Percentiles rank a stretch among this genome's conserved stretches.
These are phyloP conservation scores for Acanthosepion lycidas DNA, from an alignment of 2,888 invertebrate genomes.

Conservation along the genomic window DNA sequence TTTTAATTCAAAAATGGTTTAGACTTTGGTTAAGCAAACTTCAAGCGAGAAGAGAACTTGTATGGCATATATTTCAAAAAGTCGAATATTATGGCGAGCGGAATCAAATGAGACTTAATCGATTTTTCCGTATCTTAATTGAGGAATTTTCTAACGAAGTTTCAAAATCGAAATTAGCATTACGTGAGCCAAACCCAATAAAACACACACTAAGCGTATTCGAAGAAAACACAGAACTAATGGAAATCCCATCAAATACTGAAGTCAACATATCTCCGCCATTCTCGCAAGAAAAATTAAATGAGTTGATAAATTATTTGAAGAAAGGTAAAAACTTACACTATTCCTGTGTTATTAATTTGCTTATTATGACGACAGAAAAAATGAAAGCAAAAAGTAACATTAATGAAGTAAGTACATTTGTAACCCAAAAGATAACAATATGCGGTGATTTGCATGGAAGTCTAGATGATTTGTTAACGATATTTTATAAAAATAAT, in stretches of 20 bases:
- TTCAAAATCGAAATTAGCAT: neutral
- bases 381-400: neutral
- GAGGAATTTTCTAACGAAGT: neutral
- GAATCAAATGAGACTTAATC: slow-evolving; percentile 80
- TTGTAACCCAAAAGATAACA: slow-evolving; percentile 90
- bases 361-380: neutral
- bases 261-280: neutral
- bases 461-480: slow-evolving; percentile 91
- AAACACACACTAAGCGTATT: neutral
- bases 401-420: slow-evolving; percentile 84
- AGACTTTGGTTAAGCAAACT: slow-evolving; percentile 89
- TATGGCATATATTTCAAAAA: slow-evolving; percentile 94
- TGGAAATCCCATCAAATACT: neutral
- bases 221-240: neutral
- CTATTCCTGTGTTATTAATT: neutral
- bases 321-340: neutral
- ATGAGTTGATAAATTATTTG: neutral
- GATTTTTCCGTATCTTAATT: neutral
- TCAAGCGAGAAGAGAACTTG: slow-evolving; percentile 90
- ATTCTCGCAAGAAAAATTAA: neutral
- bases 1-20: slow-evolving; percentile 96
- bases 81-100: slow-evolving; percentile 96
- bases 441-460: slow-evolving; percentile 95
- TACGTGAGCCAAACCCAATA: too few relatives aligned
- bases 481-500: slow-evolving; percentile 96